These are phyloP conservation scores for Listronotus bonariensis DNA, from an alignment of 1,140 invertebrate species.

Conservation along the genomic window DNA sequence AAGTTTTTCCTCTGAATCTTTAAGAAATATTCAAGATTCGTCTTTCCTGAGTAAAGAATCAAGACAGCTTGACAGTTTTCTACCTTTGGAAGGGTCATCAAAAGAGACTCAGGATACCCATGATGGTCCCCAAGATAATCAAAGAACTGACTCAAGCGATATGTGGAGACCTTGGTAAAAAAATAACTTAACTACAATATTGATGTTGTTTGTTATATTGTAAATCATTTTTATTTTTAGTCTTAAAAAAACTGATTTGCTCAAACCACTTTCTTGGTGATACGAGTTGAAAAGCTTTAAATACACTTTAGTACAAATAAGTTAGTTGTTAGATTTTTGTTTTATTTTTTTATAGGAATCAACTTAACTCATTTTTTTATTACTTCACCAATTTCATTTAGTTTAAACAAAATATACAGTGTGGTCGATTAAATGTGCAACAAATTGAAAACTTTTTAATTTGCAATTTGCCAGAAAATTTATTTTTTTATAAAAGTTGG, in stretches of 20 bases:
- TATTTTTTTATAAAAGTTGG: too few relatives aligned
- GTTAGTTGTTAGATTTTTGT: background rate
- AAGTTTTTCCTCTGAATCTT: background rate
- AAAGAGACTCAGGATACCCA: background rate
- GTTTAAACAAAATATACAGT: too few relatives aligned
- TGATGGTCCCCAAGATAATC: slow-evolving; percentile 2
- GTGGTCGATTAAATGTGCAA: too few relatives aligned
- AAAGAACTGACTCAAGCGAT: slow-evolving; percentile 36
- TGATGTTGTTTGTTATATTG: too few relatives aligned
- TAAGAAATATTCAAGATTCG: background rate
- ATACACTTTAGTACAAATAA: slow-evolving; percentile 5
- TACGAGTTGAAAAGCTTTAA: slow-evolving; percentile 12
- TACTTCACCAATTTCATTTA: too few relatives aligned
- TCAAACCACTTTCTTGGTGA: slow-evolving; percentile 1
- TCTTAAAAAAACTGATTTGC: background rate
- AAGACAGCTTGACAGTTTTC: background rate
- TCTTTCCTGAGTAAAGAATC: background rate
- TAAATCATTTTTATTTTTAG: background rate
- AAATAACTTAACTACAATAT: too few relatives aligned
- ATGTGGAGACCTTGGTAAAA: slow-evolving; percentile 50
- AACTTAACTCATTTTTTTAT: too few relatives aligned
- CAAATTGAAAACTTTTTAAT: too few relatives aligned
- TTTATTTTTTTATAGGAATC: too few relatives aligned
- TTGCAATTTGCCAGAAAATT: too few relatives aligned
- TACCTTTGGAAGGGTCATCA: background rate